Evolutionary conservation across 1,140 invertebrate genomes (phyloP).

Genomic region (Leptopilina boulardi): DNA sequence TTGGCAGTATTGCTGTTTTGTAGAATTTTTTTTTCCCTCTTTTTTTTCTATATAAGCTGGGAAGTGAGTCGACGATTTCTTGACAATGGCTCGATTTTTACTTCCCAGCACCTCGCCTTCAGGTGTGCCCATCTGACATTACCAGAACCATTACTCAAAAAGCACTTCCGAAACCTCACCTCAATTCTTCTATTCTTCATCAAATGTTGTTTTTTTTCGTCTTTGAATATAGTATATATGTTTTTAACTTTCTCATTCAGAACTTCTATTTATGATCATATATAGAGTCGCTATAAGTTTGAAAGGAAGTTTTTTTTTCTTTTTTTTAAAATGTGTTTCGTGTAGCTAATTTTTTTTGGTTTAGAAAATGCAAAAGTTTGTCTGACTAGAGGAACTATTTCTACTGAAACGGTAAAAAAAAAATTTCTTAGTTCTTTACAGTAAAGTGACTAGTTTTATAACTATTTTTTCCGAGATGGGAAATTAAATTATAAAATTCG

Average conservation of each 20-base stretch:
- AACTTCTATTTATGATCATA: background rate
- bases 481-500: too few species aligned
- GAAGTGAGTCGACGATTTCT: slow-evolving; percentile 33
- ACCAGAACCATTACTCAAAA: slow-evolving; percentile 32
- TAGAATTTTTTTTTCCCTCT: background rate
- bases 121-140: slow-evolving; percentile 31
- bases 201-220: background rate
- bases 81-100: slow-evolving; percentile 30
- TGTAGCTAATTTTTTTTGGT: too few species aligned
- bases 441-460: too few species aligned
- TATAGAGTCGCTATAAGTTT: too few species aligned
- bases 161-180: slow-evolving; percentile 15
- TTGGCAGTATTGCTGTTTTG: slow-evolving; percentile 21
- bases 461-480: too few species aligned
- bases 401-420: too few species aligned
- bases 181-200: background rate
- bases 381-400: too few species aligned
- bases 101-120: background rate
- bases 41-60: background rate
- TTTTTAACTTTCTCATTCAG: background rate
- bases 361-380: too few species aligned
- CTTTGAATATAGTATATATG: too few species aligned
- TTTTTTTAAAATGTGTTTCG: too few species aligned
- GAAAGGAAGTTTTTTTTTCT: too few species aligned
- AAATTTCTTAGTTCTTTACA: too few species aligned